Evolutionary conservation across 2,888 invertebrate species (phyloP).

Genomic region (Gymnoscelis rufifasciata): DNA sequence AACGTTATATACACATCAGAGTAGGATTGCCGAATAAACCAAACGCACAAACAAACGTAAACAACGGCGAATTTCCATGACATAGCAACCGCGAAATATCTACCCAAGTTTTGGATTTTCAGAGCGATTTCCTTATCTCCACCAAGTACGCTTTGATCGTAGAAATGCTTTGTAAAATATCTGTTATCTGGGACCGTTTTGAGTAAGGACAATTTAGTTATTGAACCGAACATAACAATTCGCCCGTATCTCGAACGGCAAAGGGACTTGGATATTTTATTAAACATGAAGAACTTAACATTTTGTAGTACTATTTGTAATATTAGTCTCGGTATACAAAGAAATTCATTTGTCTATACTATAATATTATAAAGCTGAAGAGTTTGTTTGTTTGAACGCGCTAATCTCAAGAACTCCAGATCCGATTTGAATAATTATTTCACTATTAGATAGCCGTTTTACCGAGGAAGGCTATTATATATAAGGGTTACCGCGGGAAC

Average conservation of each 20-base stretch:
- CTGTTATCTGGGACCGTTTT: slow-evolving; percentile 16
- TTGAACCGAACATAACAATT: slow-evolving; percentile 10
- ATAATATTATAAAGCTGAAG: too few species aligned
- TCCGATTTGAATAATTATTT: too few species aligned
- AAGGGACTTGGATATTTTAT: neutral
- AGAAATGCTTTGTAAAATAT: slow-evolving; percentile 24
- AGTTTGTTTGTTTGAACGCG: too few species aligned
- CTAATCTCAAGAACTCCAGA: too few species aligned
- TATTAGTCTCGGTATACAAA: too few species aligned
- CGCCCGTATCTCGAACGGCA: slow-evolving; percentile 2
- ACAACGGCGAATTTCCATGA: slow-evolving; percentile 22
- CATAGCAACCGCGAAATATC: slow-evolving; percentile 26
- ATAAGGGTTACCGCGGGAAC: too few species aligned
- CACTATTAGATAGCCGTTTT: too few species aligned
- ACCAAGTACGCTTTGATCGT: slow-evolving; percentile 23
- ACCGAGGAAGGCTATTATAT: too few species aligned
- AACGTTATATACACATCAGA: slow-evolving; percentile 20
- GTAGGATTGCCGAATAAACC: slow-evolving; percentile 23
- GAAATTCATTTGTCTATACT: too few species aligned
- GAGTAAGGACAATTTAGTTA: slow-evolving; percentile 12
- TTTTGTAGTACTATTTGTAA: too few species aligned
- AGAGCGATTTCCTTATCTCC: slow-evolving; percentile 25
- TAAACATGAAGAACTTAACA: too few species aligned
- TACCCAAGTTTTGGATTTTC: slow-evolving; percentile 20
- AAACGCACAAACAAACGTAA: slow-evolving; percentile 26